Evolutionary conservation across 2,113 vertebrate genomes (phyloP).

Genomic region (Genyomyrus donnyi): DNA sequence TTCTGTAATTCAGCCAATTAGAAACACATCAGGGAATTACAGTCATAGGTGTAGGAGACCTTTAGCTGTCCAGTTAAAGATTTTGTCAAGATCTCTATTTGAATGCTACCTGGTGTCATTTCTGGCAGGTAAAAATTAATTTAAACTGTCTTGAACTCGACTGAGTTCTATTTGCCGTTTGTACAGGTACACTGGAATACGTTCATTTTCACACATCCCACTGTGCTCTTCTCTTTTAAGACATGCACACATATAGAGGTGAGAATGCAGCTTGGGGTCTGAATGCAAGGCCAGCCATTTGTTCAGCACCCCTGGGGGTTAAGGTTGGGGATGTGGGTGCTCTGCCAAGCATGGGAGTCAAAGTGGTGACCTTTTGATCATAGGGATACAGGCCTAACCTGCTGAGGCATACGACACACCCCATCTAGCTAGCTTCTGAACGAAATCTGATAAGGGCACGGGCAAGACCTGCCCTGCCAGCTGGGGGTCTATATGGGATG

Average conservation of each 20-base stretch:
- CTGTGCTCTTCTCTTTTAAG: background rate
- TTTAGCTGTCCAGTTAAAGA: background rate
- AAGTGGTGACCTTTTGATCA: background rate
- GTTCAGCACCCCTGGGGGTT: background rate
- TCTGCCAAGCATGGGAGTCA: background rate
- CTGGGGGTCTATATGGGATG: background rate
- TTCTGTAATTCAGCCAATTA: background rate
- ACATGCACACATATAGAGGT: background rate
- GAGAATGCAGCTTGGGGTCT: background rate
- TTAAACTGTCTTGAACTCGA: background rate
- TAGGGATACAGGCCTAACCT: background rate
- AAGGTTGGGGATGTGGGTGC: background rate
- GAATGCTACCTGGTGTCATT: background rate
- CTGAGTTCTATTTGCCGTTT: background rate
- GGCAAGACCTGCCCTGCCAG: background rate
- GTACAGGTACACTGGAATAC: background rate
- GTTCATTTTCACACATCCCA: background rate
- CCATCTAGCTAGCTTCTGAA: background rate
- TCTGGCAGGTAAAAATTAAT: background rate
- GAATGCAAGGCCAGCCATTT: background rate
- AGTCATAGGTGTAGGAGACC: background rate
- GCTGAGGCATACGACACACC: background rate
- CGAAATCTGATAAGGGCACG: background rate
- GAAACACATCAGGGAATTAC: background rate
- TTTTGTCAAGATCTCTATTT: background rate